These are phyloP conservation scores for Poeciliopsis occidentalis DNA, from an alignment of 2,113 vertebrate genomes.

Conservation along the genomic window DNA sequence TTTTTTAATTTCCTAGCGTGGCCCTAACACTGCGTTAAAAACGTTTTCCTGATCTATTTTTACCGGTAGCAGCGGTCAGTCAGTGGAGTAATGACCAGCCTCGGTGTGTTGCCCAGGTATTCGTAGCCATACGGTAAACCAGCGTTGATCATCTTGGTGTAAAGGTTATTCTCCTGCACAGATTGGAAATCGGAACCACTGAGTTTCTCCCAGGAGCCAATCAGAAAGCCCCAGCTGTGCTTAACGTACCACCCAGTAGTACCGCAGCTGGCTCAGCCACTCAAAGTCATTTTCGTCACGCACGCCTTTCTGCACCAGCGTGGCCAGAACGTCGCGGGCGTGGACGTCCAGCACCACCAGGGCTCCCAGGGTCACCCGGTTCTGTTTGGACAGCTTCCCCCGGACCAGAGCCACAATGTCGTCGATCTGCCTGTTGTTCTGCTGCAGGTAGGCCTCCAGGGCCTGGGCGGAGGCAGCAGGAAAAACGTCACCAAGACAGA, in stretches of 20 bases:
- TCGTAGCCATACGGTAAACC: conserved; percentile 91
- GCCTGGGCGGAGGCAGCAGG: conserved; percentile 69
- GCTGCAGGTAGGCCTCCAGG: conserved; percentile 82
- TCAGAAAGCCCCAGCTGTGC: background rate
- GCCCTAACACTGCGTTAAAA: too few relatives aligned
- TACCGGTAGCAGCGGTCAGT: conserved; percentile 92
- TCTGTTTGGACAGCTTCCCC: conserved; percentile 90
- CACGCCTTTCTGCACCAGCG: conserved; percentile 84
- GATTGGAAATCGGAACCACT: background rate
- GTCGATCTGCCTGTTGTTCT: conserved; percentile 87
- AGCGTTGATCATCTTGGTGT: conserved; percentile 95
- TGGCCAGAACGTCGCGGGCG: conserved; percentile 85
- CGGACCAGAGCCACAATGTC: conserved; percentile 87
- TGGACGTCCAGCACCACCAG: conserved; percentile 89
- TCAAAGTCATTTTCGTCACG: conserved; percentile 88
- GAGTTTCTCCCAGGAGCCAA: background rate
- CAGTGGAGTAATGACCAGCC: conserved; percentile 90
- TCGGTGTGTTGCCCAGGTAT: conserved; percentile 88
- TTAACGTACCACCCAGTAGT: conserved; percentile 86
- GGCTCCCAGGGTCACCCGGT: conserved; percentile 85
- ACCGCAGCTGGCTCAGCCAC: conserved; percentile 91
- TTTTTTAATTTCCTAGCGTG: too few relatives aligned
- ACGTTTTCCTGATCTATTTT: too few relatives aligned
- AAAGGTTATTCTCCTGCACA: conserved; percentile 84
- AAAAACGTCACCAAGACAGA: background rate